These are phyloP conservation scores for Acromyrmex echinatior DNA, from an alignment of 1,140 invertebrate genomes.

Conservation along the genomic window DNA sequence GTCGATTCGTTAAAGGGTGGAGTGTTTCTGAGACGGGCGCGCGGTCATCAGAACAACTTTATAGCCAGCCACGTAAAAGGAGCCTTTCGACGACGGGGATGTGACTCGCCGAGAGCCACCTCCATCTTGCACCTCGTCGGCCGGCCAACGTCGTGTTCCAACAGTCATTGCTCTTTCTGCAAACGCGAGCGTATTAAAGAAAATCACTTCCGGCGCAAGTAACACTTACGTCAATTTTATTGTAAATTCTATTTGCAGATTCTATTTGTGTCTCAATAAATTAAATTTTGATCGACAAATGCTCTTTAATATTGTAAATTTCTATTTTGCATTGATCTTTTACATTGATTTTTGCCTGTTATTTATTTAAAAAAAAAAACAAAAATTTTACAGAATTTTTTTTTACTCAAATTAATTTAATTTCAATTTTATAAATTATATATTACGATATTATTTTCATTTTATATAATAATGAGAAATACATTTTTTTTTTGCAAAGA, in stretches of 20 bases:
- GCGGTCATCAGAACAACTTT: conserved; percentile 84
- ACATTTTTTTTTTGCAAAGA: neutral
- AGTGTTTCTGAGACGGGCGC: conserved; percentile 85
- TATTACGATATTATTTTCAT: neutral
- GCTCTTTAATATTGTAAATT: neutral
- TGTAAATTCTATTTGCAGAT: neutral
- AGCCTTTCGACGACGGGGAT: conserved; percentile 78
- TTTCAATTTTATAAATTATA: neutral
- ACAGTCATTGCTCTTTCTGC: conserved; percentile 9
- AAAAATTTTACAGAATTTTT: neutral
- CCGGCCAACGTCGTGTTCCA: neutral
- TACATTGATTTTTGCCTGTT: neutral
- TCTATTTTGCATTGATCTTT: neutral
- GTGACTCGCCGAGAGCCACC: conserved; percentile 76
- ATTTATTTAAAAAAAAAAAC: neutral
- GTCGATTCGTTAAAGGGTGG: conserved; percentile 83
- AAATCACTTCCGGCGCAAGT: neutral
- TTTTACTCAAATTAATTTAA: neutral
- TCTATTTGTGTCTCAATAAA: neutral
- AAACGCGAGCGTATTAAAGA: neutral
- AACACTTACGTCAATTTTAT: neutral
- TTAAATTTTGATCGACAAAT: neutral
- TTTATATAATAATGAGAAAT: neutral
- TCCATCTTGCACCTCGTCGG: conserved; percentile 55
- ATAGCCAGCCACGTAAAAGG: conserved; percentile 80